These are phyloP conservation scores for Neomorphus geoffroyi DNA, from an alignment of 2,797 vertebrate genomes.

Conservation along the genomic window DNA sequence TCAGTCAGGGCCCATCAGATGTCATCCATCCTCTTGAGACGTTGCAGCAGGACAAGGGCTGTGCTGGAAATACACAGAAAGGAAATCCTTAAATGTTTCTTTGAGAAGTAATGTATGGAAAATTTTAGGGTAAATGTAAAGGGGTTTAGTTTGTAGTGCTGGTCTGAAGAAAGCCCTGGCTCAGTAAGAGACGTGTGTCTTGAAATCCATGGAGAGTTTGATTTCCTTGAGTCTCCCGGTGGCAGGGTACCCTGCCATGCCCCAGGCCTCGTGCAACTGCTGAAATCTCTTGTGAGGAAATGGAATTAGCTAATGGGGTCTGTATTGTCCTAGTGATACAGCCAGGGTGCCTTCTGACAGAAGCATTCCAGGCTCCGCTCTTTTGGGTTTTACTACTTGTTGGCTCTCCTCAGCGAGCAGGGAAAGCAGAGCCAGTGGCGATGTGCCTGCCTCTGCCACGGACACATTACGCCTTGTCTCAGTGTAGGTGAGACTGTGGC, in stretches of 20 bases:
- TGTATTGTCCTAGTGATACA: neutral
- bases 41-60: neutral
- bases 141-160: neutral
- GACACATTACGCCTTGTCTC: too few species aligned
- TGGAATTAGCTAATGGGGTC: neutral
- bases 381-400: neutral
- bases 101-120: neutral
- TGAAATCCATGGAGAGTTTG: neutral
- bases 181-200: neutral
- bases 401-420: neutral
- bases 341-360: neutral
- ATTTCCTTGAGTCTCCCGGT: neutral
- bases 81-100: neutral
- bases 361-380: neutral
- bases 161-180: neutral
- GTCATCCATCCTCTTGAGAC: fast-evolving
- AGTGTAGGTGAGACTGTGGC: too few species aligned
- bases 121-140: neutral
- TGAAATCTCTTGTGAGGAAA: neutral
- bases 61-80: neutral
- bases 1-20: neutral
- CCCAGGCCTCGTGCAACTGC: neutral
- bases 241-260: fast-evolving
- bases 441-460: fast-evolving
- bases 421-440: neutral